Conservation (phyloP, 1,140 invertebrate genomes). For the Asbolus verrucosus region DNA sequence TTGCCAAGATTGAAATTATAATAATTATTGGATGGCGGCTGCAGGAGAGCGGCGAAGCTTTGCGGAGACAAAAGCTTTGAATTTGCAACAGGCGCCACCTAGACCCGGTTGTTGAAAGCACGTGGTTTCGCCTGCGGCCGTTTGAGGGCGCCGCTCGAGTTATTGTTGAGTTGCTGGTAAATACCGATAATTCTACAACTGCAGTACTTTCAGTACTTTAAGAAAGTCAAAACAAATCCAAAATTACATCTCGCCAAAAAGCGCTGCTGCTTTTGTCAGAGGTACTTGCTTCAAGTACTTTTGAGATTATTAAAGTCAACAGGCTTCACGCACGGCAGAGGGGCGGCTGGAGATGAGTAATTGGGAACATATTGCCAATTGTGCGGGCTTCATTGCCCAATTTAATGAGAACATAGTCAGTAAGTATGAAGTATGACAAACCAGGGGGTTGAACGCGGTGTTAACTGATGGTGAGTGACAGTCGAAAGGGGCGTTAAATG, state of each 20-base stretch:
- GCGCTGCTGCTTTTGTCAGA: no score
- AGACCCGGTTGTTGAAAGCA: background rate
- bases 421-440: slow-evolving; percentile 36
- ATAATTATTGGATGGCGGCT: no score
- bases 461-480: slow-evolving; percentile 50
- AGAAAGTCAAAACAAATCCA: no score
- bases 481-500: slow-evolving; percentile 55
- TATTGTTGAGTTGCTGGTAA: no score
- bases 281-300: no score
- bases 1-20: no score
- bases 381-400: slow-evolving; percentile 54
- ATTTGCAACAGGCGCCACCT: slow-evolving; percentile 3
- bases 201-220: no score
- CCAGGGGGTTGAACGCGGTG: slow-evolving; percentile 48
- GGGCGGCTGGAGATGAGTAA: slow-evolving; percentile 51
- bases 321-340: slow-evolving; percentile 4
- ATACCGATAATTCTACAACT: no score
- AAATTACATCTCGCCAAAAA: no score
- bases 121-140: background rate
- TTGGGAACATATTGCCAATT: slow-evolving; percentile 59
- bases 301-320: no score
- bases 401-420: slow-evolving; percentile 45
- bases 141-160: background rate
- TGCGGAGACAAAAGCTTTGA: background rate
- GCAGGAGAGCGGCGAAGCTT: no score